A percentile compares a stretch with the other conserved stretches of the same genome.
Conservation (phyloP, 2,888 invertebrate genomes). For the Arctia plantaginis region DNA sequence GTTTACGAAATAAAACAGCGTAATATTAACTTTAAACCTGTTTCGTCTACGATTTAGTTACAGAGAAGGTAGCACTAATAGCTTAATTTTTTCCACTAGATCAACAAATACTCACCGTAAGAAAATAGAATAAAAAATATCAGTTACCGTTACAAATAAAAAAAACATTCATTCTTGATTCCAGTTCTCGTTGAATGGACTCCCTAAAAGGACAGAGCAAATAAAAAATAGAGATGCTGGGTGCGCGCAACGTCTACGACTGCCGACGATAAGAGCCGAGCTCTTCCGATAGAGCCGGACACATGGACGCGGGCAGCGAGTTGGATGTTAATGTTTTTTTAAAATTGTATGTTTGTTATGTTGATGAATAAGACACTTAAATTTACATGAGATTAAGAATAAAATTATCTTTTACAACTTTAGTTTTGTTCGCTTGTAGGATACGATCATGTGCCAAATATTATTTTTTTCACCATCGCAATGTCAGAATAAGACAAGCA, state of each 20-base stretch:
- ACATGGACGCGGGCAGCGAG: conserved; percentile 21
- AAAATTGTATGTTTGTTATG: not conserved
- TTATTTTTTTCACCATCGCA: not conserved
- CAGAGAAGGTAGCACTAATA: conserved; percentile 17
- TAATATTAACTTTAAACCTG: conserved; percentile 5
- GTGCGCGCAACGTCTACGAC: conserved; percentile 34
- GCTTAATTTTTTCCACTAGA: conserved; percentile 21
- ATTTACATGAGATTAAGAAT: not conserved
- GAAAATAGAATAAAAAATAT: conserved; percentile 33
- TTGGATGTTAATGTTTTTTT: not conserved
- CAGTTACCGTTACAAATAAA: conserved; percentile 43
- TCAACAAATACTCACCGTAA: conserved; percentile 18
- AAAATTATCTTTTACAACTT: not conserved
- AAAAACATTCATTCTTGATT: conserved; percentile 45
- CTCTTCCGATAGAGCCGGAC: conserved; percentile 19
- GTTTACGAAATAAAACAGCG: not conserved
- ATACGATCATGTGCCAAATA: not conserved
- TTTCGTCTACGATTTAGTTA: conserved; percentile 21
- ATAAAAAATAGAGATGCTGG: conserved; percentile 39
- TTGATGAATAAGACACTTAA: too few relatives aligned
- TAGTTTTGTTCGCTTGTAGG: too few relatives aligned
- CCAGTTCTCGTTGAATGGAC: conserved; percentile 57
- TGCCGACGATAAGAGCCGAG: not conserved
- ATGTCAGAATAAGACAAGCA: not conserved
- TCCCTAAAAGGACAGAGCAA: conserved; percentile 48